phyloP scores from a whole-genome alignment of 2,888 invertebrate genomes.

The Leptopterna dolabrata region DNA sequence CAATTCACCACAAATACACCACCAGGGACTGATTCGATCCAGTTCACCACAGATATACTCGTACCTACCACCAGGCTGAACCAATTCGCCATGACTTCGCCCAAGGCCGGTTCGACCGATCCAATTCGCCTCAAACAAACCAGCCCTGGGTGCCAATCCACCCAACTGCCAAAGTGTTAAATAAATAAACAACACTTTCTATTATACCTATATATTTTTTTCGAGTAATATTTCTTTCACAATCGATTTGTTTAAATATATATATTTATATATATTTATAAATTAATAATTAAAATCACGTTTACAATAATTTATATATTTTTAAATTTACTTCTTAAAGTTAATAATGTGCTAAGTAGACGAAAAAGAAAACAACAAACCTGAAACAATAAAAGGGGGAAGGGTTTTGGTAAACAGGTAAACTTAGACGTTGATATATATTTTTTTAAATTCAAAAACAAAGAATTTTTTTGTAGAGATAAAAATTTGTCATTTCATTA shows the following conservation, averaged over 20 bases:
- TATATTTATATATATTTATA: slow-evolving; percentile 4
- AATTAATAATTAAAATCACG: slow-evolving; percentile 11
- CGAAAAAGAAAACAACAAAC: not conserved
- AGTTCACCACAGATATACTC: too few species aligned
- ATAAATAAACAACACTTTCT: not conserved
- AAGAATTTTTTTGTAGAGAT: not conserved
- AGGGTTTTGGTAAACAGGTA: not conserved
- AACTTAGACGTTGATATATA: not conserved
- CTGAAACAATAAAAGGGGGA: not conserved
- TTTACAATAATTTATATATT: slow-evolving; percentile 11
- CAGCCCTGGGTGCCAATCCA: too few species aligned
- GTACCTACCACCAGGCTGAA: too few species aligned
- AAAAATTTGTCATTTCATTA: not conserved
- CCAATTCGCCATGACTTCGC: too few species aligned
- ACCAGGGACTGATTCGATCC: too few species aligned
- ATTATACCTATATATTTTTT: slow-evolving; percentile 9
- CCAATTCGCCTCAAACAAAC: too few species aligned
- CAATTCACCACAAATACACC: too few species aligned
- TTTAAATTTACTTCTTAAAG: slow-evolving; percentile 8
- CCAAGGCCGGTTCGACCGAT: too few species aligned
- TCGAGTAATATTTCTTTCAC: slow-evolving; percentile 11
- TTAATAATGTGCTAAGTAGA: slow-evolving; percentile 11
- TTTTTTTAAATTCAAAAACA: not conserved
- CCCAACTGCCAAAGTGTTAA: too few species aligned
- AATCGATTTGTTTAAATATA: slow-evolving; percentile 11